A percentile compares a stretch with the other conserved stretches of the same genome.
Evolutionary conservation across 2,113 vertebrate genomes (phyloP).

Genomic region (Conger conger): DNA sequence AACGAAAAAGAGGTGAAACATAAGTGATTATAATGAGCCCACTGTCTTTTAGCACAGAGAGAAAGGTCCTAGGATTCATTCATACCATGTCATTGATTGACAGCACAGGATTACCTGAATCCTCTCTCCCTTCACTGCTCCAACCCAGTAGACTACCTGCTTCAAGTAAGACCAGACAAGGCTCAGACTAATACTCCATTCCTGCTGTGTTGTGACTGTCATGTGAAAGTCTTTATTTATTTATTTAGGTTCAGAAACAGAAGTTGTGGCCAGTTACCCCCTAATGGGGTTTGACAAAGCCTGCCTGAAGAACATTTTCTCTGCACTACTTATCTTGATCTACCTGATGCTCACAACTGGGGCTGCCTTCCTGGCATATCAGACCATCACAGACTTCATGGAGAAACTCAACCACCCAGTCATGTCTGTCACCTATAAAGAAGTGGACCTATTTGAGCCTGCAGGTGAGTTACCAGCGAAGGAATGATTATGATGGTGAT

Average conservation of each 20-base stretch:
- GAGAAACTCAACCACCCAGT: constrained; percentile 91
- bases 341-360: constrained; percentile 90
- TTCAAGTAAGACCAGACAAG: background rate
- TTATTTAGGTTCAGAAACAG: constrained; percentile 46
- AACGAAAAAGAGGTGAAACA: too few species aligned
- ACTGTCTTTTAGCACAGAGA: background rate
- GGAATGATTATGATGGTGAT: too few species aligned
- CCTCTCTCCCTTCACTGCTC: background rate
- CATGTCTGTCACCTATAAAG: constrained; percentile 95
- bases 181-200: background rate
- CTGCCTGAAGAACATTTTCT: constrained; percentile 92
- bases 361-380: constrained; percentile 91
- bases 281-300: constrained; percentile 79
- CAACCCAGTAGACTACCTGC: background rate
- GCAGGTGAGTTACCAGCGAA: constrained; percentile 74
- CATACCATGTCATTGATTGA: background rate
- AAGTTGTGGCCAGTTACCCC: constrained; percentile 58
- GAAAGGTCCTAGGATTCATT: background rate
- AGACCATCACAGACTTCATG: constrained; percentile 91
- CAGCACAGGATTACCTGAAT: background rate
- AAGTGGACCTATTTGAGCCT: constrained; percentile 83
- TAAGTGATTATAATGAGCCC: too few species aligned
- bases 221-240: background rate
- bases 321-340: constrained; percentile 86
- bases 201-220: background rate